Evolutionary conservation across 2,797 vertebrate species (phyloP), one percentile per base, ranked within the genome.

Genomic region (Babyrousa celebensis): DNA sequence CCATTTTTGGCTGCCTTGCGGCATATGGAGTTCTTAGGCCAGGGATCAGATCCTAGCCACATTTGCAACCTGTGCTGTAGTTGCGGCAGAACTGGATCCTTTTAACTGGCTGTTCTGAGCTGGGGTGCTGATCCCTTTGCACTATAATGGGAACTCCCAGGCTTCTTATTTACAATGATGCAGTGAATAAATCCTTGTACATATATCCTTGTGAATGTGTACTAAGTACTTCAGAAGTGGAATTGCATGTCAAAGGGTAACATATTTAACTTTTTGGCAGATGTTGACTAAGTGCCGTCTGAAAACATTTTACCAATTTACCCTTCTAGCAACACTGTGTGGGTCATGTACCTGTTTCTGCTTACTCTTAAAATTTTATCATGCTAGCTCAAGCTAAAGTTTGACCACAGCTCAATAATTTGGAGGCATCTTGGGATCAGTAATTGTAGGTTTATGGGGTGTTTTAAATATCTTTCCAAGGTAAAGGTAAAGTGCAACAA

Each of bases 391-490:
- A 90, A 43, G 58, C 74, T 68, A 29, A 40, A 89, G 58, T 83
- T 93, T 95, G 84, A 96, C 63, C 48, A 74, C 23, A 95, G 14
- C 32, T 86, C 63, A 94, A 5, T 89, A 85, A 88, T 96, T 94
- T 93, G 84, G 56, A 91, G 62, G 63, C 63, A 68, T 93, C 23
- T 91, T 94, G 78, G 52, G 40, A 93, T 96, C 82, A 32, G 25
- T 97, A 87, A 95, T 93, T 93, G 21, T 74, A 92, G 62, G 48
- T 85, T 95, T 94, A 85, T 80, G 82, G 85, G 77, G 68, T 91
- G 87, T 82, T 84, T 94, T 84, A 83, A 92, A 32, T 86, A 62
- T 80, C 48, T 79, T 91, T 77, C 60, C 72, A 95, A 86, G 17
- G 40, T 70, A 91, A 87, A 79, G n/a, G 8, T 82, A 87, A 90